Evolutionary conservation across 2,888 invertebrate genomes (phyloP), one percentile per base, ranked within the genome.

Genomic region (Philaethria dido): DNA sequence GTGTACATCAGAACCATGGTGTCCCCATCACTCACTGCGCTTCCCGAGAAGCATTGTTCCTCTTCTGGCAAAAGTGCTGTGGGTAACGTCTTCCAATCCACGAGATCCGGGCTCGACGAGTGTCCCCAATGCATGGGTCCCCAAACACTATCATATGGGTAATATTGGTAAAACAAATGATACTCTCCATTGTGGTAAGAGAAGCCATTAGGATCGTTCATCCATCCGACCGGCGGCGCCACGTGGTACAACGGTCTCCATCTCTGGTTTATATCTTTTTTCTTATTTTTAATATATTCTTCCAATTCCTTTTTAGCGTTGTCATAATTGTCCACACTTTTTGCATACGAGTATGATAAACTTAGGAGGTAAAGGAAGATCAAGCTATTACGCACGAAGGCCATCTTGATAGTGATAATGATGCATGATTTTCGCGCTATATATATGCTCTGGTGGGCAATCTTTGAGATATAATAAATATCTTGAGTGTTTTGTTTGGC

Each of bases 181-280:
- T 88, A 94, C 72, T 89, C 82, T 16, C 92, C 93, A 50, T 90
- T 86, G 76, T 85, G 90, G 73, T 81, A 92, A 0, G 92, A 87
- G 75, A 94, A 91, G 8, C 94, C 94, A 69, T 94, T 94, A 0
- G 94, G 94, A 66, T 94, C 94, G 73, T 94, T 94, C 78, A 93
- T 89, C 94, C 94, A 94, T 14, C 93, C 93, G 0, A 91, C 88
- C 0, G 91, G 92, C 0, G 88, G 86, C 0, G 82, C 77, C 3
- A 91, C 81, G 71, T 93, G 92, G 69, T 90, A 92, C 2, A 84
- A 84, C 4, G 83, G 79, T 68, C 88, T 79, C 71, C 83, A 92
- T 25, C 89, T 80, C 1, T 79, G 83, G 62, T 89, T 87, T 8
- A 92, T 84, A 8, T 86, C 81, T 4, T 72, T 57, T 64, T 78